Base-by-base conservation (phyloP, 2,888 invertebrate genomes). In the Loripinus fragilis region DNA sequence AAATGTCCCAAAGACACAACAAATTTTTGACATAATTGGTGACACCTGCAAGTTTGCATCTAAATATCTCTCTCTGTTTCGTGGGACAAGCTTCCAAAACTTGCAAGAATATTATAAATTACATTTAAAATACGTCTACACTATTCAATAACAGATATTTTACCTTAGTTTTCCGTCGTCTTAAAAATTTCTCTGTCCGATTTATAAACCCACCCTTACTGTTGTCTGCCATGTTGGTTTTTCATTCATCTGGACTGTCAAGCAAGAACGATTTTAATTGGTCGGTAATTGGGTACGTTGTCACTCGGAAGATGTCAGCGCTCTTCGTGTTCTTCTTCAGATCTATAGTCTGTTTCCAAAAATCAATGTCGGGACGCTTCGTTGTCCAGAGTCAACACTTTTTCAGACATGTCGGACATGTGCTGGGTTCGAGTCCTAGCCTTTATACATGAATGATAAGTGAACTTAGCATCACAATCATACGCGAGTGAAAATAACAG, bases 151-250 rank as follows among this genome's bases (percentile, higher is more conserved):
- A 60, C 2, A 15, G n/a, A 52, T 50, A 41, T 35, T 45, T 52
- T 78, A 79, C 82, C 75, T 74, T 69, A 20, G 82, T 82, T 72
- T 82, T 82, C 69, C 72, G 60, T 20, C 82, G 79, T 17, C 79
- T 60, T 17, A 82, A 77, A 77, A 82, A 55, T 79, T 77, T 79
- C 70, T 72, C 82, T n/a, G 79, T 76, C 35, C 72, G 79, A 71
- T 82, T 76, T 74, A 82, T 77, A 82, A 82, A 69, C 76, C 82
- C 79, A 71, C 77, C 79, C 73, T 82, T 82, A 55, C 48, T 82
- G 55, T 79, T 76, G 77, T 82, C 82, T 48, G 82, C 82, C 82
- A 82, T 82, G 38, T 65, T 65, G 65, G 41, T 33, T 69, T 70
- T 78, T 78, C 74, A 74, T 78, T 78, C 78, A 78, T 69, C 60